Evolutionary conservation across 2,113 vertebrate genomes (phyloP), one percentile per base, ranked within the genome.

Genomic region (Ammodytes marinus): DNA sequence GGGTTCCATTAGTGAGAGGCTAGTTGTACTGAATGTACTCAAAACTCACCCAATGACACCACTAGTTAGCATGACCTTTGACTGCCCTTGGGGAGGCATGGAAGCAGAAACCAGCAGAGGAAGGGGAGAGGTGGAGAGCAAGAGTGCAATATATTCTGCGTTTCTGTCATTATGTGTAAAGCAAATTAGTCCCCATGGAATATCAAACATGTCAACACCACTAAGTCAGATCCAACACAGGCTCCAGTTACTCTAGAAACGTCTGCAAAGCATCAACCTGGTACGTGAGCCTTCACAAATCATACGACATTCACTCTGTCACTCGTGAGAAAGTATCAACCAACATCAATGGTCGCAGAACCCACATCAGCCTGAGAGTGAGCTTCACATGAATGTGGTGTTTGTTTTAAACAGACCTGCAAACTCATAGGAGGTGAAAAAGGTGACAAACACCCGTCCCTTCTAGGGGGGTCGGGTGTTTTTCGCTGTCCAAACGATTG

Each of bases 1-100:
- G 40, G 47, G 60, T 78, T 85, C 46, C 55, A 2, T 15, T 60
- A 79, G 73, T 45, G 67, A 65, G 52, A 85, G 74, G 60, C 77
- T 81, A 86, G 90, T 82, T 86, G 68, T 72, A 35, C 71, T 71
- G 10, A 67, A 66, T 46, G 45, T 59, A 80, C 58, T 27, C 27
- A 27, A 77, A 79, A 75, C 46, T 89, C 59, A 83, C 42, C 63
- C 50, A 40, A 5, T 58, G 84, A 85, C 83, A 83, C 63, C 0
- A 64, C 82, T 45, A 69, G 84, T 79, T 82, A 75, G 80, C 15
- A 0, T 83, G 75, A 86, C 84, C 79, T 88, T 81, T 75, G 46
- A 42, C 84, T 73, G 55, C 78, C 79, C 78, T 69, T 49, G 35
- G 80, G 68, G 80, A 85, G 63, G 57, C 5, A 46, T 35, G 54